These are phyloP conservation scores for Dreissena rostriformis DNA, from an alignment of 1,140 invertebrate genomes.

Conservation along the genomic window DNA sequence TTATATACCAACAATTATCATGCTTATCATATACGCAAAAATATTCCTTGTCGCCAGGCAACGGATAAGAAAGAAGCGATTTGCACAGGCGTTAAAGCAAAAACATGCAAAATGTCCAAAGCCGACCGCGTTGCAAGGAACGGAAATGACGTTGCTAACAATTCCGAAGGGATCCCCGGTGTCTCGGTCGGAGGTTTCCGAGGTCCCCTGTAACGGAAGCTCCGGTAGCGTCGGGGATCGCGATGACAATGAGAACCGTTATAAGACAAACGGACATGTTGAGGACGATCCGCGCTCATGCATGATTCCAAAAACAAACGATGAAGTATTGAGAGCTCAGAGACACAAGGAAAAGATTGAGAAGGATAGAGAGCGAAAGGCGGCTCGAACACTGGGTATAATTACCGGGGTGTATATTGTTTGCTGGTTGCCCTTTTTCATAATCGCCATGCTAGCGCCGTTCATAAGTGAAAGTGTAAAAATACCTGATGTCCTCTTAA, in stretches of 20 bases:
- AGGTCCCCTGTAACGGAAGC: conserved; percentile 51
- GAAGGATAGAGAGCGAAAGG: conserved; percentile 82
- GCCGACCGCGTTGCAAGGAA: conserved; percentile 48
- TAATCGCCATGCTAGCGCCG: conserved; percentile 76
- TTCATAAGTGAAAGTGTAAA: conserved; percentile 66
- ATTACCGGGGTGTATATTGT: conserved; percentile 81
- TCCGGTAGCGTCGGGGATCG: conserved; percentile 33
- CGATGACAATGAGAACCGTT: conserved; percentile 65
- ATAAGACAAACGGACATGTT: conserved; percentile 53
- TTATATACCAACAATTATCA: conserved; percentile 80
- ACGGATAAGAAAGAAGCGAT: conserved; percentile 76
- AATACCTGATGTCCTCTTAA: conserved; percentile 77
- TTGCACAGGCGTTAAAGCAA: conserved; percentile 62
- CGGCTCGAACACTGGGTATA: conserved; percentile 81
- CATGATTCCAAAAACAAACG: conserved; percentile 63
- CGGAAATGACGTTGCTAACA: conserved; percentile 46
- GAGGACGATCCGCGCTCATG: conserved; percentile 65
- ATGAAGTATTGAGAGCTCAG: conserved; percentile 54
- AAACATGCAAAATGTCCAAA: conserved; percentile 44
- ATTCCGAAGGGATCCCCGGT: conserved; percentile 41
- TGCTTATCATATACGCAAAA: conserved; percentile 79
- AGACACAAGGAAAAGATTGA: conserved; percentile 72
- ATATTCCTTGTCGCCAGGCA: conserved; percentile 78
- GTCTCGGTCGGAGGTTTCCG: conserved; percentile 53
- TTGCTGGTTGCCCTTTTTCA: conserved; percentile 82